Base-by-base conservation (phyloP, 2,888 invertebrate genomes). In the Anaspis maculata region DNA sequence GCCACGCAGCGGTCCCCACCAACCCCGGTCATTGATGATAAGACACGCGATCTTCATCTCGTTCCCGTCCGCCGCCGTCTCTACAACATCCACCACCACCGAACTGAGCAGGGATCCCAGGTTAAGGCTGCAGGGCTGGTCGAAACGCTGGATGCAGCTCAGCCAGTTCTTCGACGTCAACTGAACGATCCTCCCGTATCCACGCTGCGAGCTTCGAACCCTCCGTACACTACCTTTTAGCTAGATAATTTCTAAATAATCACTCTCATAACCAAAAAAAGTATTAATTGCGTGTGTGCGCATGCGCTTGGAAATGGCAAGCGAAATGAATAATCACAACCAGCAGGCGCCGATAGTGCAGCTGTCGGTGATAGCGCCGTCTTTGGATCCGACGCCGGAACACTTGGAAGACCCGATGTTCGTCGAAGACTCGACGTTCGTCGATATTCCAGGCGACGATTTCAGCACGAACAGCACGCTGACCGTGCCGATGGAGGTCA, bases 91-190 rank as follows among this genome's bases (percentile, higher is more conserved):
- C n/a, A n/a, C n/a, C n/a, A n/a, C n/a, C n/a, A n/a, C n/a, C n/a
- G n/a, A n/a, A n/a, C n/a, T 70, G 40, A 71, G 70, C 35, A 64
- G 71, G 49, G 74, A 76, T 52, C 76, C 76, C 16, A 64, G 74
- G 51, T 73, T 73, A 72, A 74, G 73, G 71, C 57, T 64, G 13
- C 72, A 72, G 62, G 59, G 59, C 33, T 66, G 64, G 57, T 62
- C 60, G 6, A 51, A 54, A 32, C 51, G 57, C 42, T 59, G 54
- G 53, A 57, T 57, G 57, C 57, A 57, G 42, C 51, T 46, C 37
- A 37, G 9, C 24, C 11, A n/a, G n/a, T 14, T 16, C 25, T 36
- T 26, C 27, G 25, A 15, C 10, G 14, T 30, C 22, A 30, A 30
- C n/a, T 30, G 30, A 30, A n/a, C 23, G 3, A 12, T n/a, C n/a